Conservation (phyloP, 2,888 invertebrate species). For the Isoperla grammatica region DNA sequence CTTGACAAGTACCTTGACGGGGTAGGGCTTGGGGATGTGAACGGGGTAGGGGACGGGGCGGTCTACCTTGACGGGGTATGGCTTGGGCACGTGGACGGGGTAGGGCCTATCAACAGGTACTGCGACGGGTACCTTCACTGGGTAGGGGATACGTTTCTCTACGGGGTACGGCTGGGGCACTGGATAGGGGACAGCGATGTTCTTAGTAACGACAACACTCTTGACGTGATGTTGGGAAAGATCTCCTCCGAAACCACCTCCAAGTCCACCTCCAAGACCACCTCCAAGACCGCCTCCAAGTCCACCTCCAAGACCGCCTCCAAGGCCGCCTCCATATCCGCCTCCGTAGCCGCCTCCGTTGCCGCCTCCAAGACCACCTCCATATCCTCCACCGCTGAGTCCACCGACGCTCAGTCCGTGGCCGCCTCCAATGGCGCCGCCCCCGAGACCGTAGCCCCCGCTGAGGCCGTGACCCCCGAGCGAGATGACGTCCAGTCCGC, state of each 20-base stretch:
- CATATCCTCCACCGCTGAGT: background rate
- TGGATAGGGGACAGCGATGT: conserved; percentile 22
- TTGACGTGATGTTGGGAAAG: conserved; percentile 20
- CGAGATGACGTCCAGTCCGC: background rate
- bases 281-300: conserved; percentile 45
- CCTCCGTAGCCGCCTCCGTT: background rate
- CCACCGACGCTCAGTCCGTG: background rate
- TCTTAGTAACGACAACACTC: conserved; percentile 27
- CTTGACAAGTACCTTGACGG: conserved; percentile 6
- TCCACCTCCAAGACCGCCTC: conserved; percentile 37
- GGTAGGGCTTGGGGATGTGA: conserved; percentile 33
- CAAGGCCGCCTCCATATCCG: conserved; percentile 7
- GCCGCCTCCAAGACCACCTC: conserved; percentile 7
- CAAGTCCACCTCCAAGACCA: conserved; percentile 42
- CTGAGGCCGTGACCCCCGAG: background rate
- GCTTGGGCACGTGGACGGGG: conserved; percentile 50
- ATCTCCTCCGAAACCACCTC: conserved; percentile 17
- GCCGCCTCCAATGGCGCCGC: background rate
- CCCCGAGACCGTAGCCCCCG: background rate
- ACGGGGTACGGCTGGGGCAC: conserved; percentile 43
- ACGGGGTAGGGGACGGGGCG: conserved; percentile 58
- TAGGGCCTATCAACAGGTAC: conserved; percentile 60
- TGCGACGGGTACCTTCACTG: conserved; percentile 48
- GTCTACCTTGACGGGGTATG: conserved; percentile 3
- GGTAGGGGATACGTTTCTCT: conserved; percentile 40